A percentile compares a stretch with the other conserved stretches of the same genome.
Evolutionary conservation across 2,113 vertebrate genomes (phyloP).

Genomic region (Nanger granti): DNA sequence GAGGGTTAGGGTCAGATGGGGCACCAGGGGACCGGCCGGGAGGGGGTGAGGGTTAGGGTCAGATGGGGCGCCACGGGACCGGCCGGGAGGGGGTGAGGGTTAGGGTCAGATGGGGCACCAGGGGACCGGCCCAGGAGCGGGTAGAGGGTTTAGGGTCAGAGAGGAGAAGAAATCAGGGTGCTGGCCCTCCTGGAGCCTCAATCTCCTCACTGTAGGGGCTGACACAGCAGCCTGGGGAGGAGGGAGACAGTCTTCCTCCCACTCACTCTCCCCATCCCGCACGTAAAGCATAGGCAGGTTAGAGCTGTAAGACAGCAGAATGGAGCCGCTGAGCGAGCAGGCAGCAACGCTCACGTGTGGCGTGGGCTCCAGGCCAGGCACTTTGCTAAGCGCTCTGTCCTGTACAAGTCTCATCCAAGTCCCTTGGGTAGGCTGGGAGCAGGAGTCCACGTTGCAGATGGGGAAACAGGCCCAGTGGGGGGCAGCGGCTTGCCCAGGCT

Average conservation of each 20-base stretch:
- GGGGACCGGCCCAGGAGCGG: rapidly evolving
- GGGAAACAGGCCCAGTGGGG: neutral
- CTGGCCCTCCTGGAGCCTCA: neutral
- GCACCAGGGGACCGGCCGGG: rapidly evolving
- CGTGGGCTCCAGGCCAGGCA: neutral
- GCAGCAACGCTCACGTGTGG: neutral
- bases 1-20: too few relatives aligned
- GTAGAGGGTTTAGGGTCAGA: neutral
- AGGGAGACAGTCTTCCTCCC: neutral
- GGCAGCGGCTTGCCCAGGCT: rapidly evolving
- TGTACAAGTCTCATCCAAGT: neutral
- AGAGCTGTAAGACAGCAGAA: neutral
- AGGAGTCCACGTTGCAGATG: neutral
- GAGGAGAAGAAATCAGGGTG: neutral
- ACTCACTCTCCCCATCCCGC: rapidly evolving
- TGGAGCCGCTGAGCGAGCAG: rapidly evolving
- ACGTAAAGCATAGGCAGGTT: neutral
- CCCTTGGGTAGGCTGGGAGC: neutral
- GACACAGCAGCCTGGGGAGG: rapidly evolving
- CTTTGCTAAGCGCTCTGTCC: neutral
- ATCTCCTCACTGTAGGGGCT: neutral
- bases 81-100: rapidly evolving
- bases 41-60: too few relatives aligned
- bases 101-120: too few relatives aligned
- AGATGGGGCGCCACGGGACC: too few relatives aligned